Evolutionary conservation across 2,113 vertebrate species (phyloP).

Genomic region (Diadophis punctatus): DNA sequence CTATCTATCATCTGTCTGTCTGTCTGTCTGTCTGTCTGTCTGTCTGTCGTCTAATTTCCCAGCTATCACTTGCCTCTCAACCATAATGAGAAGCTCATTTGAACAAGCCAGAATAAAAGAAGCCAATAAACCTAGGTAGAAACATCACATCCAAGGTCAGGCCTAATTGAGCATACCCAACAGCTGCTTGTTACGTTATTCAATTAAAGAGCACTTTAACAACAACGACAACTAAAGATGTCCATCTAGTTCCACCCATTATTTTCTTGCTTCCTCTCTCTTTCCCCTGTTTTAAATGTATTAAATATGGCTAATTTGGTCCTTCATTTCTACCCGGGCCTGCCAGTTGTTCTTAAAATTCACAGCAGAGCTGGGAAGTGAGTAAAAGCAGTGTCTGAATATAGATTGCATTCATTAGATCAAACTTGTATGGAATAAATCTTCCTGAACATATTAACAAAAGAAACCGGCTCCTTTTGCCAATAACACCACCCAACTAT

Average conservation of each 20-base stretch:
- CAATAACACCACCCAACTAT: slow-evolving; percentile 5
- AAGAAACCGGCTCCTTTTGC: neutral
- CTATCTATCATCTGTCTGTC: too few relatives aligned
- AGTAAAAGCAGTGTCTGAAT: neutral
- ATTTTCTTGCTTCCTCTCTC: neutral
- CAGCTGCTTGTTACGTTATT: neutral
- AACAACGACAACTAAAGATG: neutral
- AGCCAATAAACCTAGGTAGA: neutral
- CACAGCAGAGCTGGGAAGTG: slow-evolving; percentile 2
- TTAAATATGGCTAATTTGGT: neutral
- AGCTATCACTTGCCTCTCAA: neutral
- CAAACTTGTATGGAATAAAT: neutral
- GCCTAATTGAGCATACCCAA: neutral
- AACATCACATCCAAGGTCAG: neutral
- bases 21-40: too few relatives aligned
- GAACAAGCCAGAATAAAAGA: neutral
- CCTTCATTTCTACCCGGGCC: neutral
- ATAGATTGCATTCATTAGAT: slow-evolving; percentile 21
- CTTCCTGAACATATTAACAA: neutral
- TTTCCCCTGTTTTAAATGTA: neutral
- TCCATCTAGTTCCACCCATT: neutral
- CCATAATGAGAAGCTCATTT: neutral
- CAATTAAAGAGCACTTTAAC: neutral
- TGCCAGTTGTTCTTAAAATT: slow-evolving; percentile 16
- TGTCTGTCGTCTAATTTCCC: neutral